Conservation (phyloP, 2,888 invertebrate genomes). For the Thera obeliscata region DNA sequence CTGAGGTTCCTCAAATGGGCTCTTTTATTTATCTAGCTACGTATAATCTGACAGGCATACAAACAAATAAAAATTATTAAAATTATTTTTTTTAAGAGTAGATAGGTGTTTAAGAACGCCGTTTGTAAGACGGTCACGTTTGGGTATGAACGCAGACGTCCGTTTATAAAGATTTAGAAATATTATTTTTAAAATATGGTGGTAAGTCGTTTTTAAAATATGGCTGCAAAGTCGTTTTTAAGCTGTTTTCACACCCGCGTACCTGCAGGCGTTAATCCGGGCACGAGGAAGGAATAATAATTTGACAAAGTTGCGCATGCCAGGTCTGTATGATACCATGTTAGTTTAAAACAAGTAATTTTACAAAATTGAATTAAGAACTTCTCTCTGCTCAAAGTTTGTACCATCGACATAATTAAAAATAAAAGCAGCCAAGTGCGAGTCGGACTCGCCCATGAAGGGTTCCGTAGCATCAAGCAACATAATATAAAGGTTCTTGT, state of each 20-base stretch:
- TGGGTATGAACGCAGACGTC: constrained; percentile 28
- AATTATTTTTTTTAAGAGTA: not conserved
- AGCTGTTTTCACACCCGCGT: constrained; percentile 44
- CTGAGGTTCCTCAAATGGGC: too few species aligned
- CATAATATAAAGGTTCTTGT: too few species aligned
- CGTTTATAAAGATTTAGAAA: constrained; percentile 37
- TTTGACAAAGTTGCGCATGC: constrained; percentile 24
- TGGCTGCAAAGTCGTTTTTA: constrained; percentile 37
- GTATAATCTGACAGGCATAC: not conserved
- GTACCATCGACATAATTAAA: not conserved
- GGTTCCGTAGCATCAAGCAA: too few species aligned
- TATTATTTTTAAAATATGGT: constrained; percentile 38
- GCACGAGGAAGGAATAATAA: constrained; percentile 41
- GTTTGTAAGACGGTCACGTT: constrained; percentile 38
- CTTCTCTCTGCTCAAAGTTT: not conserved
- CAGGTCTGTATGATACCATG: constrained; percentile 17
- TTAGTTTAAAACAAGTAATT: constrained; percentile 2
- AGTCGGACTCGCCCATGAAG: too few species aligned
- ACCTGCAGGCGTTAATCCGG: constrained; percentile 42
- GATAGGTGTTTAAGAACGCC: not conserved
- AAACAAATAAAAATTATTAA: not conserved
- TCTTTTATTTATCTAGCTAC: too few species aligned
- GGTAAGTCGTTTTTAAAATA: constrained; percentile 30
- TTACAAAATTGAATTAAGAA: not conserved
- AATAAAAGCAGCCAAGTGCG: too few species aligned